Evolutionary conservation across 2,797 vertebrate genomes (phyloP), one percentile per base, ranked within the genome.

Genomic region (Karalla daura): DNA sequence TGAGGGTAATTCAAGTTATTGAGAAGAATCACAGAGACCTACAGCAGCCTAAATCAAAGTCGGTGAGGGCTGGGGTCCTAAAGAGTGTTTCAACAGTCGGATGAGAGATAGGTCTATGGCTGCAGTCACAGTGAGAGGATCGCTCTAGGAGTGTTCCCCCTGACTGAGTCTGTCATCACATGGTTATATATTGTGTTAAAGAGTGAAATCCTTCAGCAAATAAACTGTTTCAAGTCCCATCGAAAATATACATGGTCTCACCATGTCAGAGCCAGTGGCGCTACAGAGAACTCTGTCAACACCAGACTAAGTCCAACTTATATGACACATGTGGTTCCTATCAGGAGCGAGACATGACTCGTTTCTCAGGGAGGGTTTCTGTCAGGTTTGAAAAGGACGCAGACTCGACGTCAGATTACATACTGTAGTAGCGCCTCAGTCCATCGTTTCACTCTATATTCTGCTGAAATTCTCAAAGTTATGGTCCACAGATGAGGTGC

Each of bases 41-140:
- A 51, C 69, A 75, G 68, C 44, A 60, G 40, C 46, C 14, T 37
- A 25, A 81, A 76, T 80, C 66, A 72, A 79, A 75, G 71, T n/a
- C n/a, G n/a, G n/a, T n/a, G n/a, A n/a, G n/a, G 59, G 33, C 24
- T 30, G 28, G 33, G 41, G 21, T 63, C 46, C 54, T 68, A 25
- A n/a, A 12, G 49, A 36, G 43, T 59, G 50, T 52, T 76, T 84
- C 40, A 76, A 80, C 67, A 59, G 36, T 41, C 33, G 50, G 56
- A 65, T 80, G 63, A 70, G 41, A 59, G 47, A 11, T 50, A 46
- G 41, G 70, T 45, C 47, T 52, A 4, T 18, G 41, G 14, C 55
- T n/a, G 21, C 18, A n/a, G 53, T 37, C 28, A 14, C 8, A 27
- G 9, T 14, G 30, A 24, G 32, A 14, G 21, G 45, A 63, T 43